A percentile compares a stretch with the other conserved stretches of the same genome.
phyloP scores from a whole-genome alignment of 2,797 vertebrate genomes.

The Sylvia borin region DNA sequence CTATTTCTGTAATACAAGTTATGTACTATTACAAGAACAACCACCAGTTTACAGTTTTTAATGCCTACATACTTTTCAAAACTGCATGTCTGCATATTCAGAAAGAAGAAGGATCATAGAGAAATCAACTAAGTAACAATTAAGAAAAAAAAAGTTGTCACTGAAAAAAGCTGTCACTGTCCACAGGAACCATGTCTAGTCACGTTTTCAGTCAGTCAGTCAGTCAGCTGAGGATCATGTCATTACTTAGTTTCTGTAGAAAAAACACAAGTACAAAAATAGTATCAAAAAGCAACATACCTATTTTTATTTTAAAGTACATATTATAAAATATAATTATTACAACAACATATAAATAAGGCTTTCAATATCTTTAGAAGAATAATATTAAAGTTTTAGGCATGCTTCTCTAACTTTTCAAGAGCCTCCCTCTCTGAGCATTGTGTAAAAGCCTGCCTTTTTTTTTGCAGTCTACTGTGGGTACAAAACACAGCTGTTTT shows the following conservation, averaged over 20 bases:
- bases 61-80: slow-evolving; percentile 26
- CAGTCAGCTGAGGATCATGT: slow-evolving; percentile 86
- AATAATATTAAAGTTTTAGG: neutral
- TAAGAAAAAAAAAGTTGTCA: slow-evolving; percentile 34
- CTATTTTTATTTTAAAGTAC: slow-evolving; percentile 28
- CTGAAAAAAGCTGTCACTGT: slow-evolving; percentile 82
- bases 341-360: neutral
- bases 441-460: neutral
- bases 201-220: slow-evolving; percentile 86
- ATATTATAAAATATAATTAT: neutral
- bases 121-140: slow-evolving; percentile 57
- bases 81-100: slow-evolving; percentile 52
- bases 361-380: neutral
- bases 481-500: neutral
- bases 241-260: slow-evolving; percentile 86
- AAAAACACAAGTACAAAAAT: slow-evolving; percentile 85
- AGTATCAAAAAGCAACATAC: slow-evolving; percentile 73
- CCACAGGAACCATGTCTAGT: slow-evolving; percentile 83
- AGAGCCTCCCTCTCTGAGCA: neutral
- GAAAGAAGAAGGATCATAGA: slow-evolving; percentile 23
- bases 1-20: slow-evolving; percentile 51
- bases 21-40: slow-evolving; percentile 64
- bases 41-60: slow-evolving; percentile 50
- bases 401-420: neutral
- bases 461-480: neutral